These are phyloP conservation scores for Mesocentrotus franciscanus DNA, from an alignment of 53 echinoderm and acorn worm species.

Conservation along the genomic window DNA sequence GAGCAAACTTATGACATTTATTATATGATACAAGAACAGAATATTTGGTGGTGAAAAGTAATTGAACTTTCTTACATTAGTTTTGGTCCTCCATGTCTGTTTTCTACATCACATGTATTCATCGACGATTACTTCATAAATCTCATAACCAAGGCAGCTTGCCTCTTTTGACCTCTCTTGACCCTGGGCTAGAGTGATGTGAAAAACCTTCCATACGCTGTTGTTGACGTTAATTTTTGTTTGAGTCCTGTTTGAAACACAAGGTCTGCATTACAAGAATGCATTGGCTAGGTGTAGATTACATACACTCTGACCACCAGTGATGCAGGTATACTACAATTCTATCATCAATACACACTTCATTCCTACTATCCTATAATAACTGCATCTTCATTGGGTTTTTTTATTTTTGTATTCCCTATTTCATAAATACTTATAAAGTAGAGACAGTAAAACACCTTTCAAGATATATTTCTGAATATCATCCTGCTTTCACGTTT, in stretches of 20 bases:
- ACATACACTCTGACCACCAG: background rate
- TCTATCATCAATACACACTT: background rate
- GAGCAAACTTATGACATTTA: background rate
- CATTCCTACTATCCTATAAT: too few relatives aligned
- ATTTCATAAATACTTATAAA: background rate
- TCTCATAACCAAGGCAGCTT: background rate
- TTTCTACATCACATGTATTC: background rate
- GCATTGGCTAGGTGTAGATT: background rate
- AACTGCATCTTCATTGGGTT: too few relatives aligned
- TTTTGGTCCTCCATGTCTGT: constrained; percentile 22
- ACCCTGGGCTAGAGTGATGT: background rate
- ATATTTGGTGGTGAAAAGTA: constrained; percentile 44
- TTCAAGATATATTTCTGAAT: background rate
- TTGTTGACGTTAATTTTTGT: too few relatives aligned
- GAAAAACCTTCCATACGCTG: too few relatives aligned
- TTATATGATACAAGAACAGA: background rate
- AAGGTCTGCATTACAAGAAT: background rate
- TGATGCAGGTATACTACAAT: background rate
- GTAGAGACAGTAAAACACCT: background rate
- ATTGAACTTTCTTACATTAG: background rate
- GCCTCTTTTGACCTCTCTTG: background rate
- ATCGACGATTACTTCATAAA: background rate
- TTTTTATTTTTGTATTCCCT: too few relatives aligned
- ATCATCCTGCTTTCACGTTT: too few relatives aligned
- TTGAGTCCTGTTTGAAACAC: background rate